Percentiles rank a stretch among this genome's conserved stretches.
phyloP scores from a whole-genome alignment of 2,888 invertebrate species.

The Carabus problematicus region DNA sequence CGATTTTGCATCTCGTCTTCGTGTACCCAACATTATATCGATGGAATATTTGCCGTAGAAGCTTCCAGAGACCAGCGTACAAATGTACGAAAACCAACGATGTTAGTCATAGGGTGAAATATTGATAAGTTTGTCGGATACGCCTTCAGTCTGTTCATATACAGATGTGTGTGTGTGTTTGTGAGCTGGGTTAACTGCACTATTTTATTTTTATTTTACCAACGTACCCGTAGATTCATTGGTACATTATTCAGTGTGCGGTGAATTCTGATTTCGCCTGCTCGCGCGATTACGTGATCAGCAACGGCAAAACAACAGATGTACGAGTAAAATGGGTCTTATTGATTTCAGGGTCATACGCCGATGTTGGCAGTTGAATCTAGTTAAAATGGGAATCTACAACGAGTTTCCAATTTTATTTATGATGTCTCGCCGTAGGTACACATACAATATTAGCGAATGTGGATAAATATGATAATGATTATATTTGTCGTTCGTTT shows the following conservation, averaged over 20 bases:
- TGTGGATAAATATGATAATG: not conserved
- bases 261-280: not conserved
- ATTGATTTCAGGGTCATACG: slow-evolving; percentile 1
- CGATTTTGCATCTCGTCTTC: too few species aligned
- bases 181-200: too few species aligned
- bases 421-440: not conserved
- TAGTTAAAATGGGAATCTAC: slow-evolving; percentile 3
- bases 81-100: not conserved
- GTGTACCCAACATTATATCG: too few species aligned
- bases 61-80: too few species aligned
- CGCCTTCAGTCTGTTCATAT: too few species aligned
- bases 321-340: not conserved
- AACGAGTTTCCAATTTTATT: not conserved
- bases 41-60: not conserved
- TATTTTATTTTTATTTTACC: slow-evolving; percentile 2
- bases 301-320: not conserved
- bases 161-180: not conserved
- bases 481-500: too few species aligned
- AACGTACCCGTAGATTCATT: not conserved
- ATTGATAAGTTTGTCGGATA: too few species aligned
- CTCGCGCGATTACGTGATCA: not conserved
- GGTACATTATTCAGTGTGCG: not conserved
- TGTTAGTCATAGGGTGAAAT: too few species aligned
- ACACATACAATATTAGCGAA: not conserved
- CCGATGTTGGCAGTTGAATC: not conserved